Base-by-base conservation (phyloP, 2,113 vertebrate genomes). In the Brachyhypopomus gauderio region DNA sequence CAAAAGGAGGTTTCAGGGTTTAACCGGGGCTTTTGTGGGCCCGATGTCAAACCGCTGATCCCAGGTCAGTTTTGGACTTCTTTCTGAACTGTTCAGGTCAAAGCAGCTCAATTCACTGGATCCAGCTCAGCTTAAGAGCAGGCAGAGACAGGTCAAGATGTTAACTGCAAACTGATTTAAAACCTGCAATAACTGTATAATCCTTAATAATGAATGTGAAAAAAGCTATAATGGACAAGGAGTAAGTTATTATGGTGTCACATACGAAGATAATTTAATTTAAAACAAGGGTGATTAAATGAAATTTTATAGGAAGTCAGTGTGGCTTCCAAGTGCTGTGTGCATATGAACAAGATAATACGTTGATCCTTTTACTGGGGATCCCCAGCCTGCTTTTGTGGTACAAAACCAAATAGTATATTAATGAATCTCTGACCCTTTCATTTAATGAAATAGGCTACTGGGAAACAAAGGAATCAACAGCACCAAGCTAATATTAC, bases 161-260 rank as follows among this genome's bases (percentile, higher is more conserved):
- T 45, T 63, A 63, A 62, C 52, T 63, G 78, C 41, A 73, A 73
- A 55, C 27, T 45, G 59, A 64, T 64, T 59, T 34, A 80, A 41
- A 19, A 34, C 59, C 56, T 62, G 34, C 23, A 27, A 71, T 55
- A 80, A 73, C 2, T 1, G 20, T 23, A 45, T 25, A 36, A 73
- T 72, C 17, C 52, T 48, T 80, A 52, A 73, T 66, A 80, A 80
- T 55, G 41, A 55, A 74, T 74, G 19, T 20, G 45, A 52, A 74
- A 64, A 55, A 62, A 73, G 41, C 16, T 64, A 72, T 71, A 36
- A 55, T 73, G 30, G 72, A 12, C 38, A 72, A 73, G 41, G 36
- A 30, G 23, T 16, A 64, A 7, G 17, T 27, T 27, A 74, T 80
- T 72, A 72, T 4, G 1, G 41, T 23, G 30, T 72, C 67, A 45